Base-by-base conservation (phyloP, 2,888 invertebrate species). In the Lasioglossum oenotherae region DNA sequence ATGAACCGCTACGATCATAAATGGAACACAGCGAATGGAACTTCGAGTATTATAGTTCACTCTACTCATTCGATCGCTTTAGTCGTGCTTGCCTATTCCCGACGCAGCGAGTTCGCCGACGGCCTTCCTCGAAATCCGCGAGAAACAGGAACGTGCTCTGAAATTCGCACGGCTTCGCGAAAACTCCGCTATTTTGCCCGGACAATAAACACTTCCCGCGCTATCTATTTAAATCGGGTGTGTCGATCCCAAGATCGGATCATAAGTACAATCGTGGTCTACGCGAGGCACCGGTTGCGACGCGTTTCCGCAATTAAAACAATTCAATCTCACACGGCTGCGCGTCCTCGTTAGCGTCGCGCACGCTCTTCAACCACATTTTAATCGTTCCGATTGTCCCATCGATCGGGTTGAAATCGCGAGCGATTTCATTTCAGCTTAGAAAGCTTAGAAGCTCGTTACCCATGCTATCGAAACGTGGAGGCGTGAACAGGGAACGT, bases 51-150 rank as follows among this genome's bases (percentile, higher is more conserved):
- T 27, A 60, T 14, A 27, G 5, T 60, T 60, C 60, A 16, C 60
- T 3, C 5, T 31, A 27, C 27, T 60, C 38, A 23, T 74, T 46
- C 31, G 46, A 71, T 44, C 27, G 53, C 53, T 73, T 73, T 14
- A 31, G n/a, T 84, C 80, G 80, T 75, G 74, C 71, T 46, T 23
- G n/a, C 27, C 4, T 27, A 31, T 31, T 60, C 27, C 41, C 69
- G 73, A 69, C 69, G 73, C 73, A 81, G 67, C n/a, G 41, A 57
- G 5, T 41, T 77, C 44, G 14, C 31, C 60, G 27, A 1, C 27
- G 60, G 1, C 0, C 23, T 5, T 8, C 16, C 46, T n/a, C 10
- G 44, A 23, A 49, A 49, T 31, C 16, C 41, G 57, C 2, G 19
- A 31, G n/a, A 12, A 35, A 19, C 44, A 35, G 49, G 19, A 78